Evolutionary conservation across 1,140 invertebrate genomes (phyloP), one percentile per base, ranked within the genome.

Genomic region (Drosophila willistoni): DNA sequence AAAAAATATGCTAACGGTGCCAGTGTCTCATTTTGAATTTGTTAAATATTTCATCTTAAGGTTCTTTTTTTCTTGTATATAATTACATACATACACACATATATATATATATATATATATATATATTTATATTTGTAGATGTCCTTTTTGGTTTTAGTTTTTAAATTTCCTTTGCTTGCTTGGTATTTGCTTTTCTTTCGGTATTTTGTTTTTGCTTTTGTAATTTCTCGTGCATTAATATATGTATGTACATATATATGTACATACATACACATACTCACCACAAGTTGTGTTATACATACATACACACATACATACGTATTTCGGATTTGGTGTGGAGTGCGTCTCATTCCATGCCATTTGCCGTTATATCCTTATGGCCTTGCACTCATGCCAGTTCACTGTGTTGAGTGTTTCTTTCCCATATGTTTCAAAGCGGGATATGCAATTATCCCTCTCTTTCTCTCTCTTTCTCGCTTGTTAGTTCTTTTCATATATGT

Each of bases 1-100:
- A 86, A 84, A 84, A 87, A 86, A 82, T 82, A 87, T 83, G 79
- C 79, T 83, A 89, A 87, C 83, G 79, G 84, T 86, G 83, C 83
- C 79, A 71, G 79, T 87, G 77, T 87, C 68, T 69, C 65, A 42
- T 67, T 57, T 39, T n/a, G 44, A 51, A 22, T 12, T 68, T 14
- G 39, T 54, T 33, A 41, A 47, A 34, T 44, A 63, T 17, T 66
- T 70, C 6, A 7, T 29, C 51, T 36, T 39, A 17, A 41, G 33
- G 34, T 17, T 59, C 7, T 60, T 29, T 62, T 47, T 10, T 25
- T 25, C 47, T 13, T n/a, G 33, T 62, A 60, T 62, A 36, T 42
- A 55, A 34, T 68, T 63, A 41, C 29, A 7, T 29, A 29, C 29
- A 29, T 7, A 29, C 6, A 29, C 7, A 7, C 2, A 29, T 6